phyloP scores from a whole-genome alignment of 2,888 invertebrate genomes.

The Nephrotoma appendiculata region DNA sequence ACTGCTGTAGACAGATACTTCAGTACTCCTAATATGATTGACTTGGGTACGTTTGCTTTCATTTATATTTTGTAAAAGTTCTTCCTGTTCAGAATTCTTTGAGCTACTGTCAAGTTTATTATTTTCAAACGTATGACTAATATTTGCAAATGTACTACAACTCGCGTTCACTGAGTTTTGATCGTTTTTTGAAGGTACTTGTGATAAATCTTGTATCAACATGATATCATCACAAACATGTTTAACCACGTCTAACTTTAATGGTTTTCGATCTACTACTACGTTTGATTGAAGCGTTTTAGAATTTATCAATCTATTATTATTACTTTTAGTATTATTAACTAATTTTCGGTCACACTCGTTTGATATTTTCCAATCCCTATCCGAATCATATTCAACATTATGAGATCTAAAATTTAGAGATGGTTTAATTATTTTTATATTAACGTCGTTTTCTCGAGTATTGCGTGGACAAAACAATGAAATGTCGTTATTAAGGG shows the following conservation, averaged over 20 bases:
- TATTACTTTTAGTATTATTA: not conserved
- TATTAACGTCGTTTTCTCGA: not conserved
- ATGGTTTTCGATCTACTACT: not conserved
- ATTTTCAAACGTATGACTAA: no score
- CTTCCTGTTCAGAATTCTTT: not conserved
- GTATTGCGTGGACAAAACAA: not conserved
- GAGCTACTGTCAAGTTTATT: no score
- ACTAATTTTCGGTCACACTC: not conserved
- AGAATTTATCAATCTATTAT: not conserved
- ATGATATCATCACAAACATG: slow-evolving; percentile 1
- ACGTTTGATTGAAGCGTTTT: not conserved
- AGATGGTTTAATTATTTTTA: not conserved
- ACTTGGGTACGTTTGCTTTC: not conserved
- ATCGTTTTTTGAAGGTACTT: not conserved
- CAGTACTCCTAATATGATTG: slow-evolving; percentile 7
- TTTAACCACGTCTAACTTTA: slow-evolving; percentile 1
- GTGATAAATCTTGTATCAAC: not conserved
- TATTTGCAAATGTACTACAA: no score
- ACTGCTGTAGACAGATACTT: slow-evolving; percentile 1
- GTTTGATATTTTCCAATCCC: slow-evolving; percentile 27
- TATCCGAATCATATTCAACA: slow-evolving; percentile 34
- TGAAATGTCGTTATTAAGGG: not conserved
- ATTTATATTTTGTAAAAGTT: not conserved
- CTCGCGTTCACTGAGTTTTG: no score
- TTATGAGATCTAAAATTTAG: slow-evolving; percentile 20